Conservation (phyloP, 2,113 vertebrate genomes). For the Eleginops maclovinus region DNA sequence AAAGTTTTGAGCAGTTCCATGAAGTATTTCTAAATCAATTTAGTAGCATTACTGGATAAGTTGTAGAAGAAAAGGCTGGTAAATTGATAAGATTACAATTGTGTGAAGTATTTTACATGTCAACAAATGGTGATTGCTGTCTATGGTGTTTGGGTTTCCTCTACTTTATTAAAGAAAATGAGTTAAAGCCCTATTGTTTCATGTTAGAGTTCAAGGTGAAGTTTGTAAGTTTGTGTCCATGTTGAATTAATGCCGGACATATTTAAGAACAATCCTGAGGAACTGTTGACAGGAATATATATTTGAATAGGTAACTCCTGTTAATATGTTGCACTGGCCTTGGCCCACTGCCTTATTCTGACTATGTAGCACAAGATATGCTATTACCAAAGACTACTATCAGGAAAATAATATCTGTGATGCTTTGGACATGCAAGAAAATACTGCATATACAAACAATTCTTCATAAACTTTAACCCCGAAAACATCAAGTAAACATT, state of each 20-base stretch:
- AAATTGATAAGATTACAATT: too few relatives aligned
- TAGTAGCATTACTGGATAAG: too few relatives aligned
- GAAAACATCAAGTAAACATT: background rate
- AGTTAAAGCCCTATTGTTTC: too few relatives aligned
- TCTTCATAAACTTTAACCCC: background rate
- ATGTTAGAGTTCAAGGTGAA: too few relatives aligned
- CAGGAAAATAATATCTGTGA: background rate
- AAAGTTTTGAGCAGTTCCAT: too few relatives aligned
- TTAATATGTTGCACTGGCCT: background rate
- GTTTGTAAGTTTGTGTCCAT: too few relatives aligned
- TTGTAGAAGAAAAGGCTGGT: too few relatives aligned
- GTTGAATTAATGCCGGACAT: too few relatives aligned
- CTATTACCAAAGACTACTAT: background rate
- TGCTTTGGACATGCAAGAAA: background rate
- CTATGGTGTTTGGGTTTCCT: background rate
- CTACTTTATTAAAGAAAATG: background rate
- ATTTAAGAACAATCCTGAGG: background rate
- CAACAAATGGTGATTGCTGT: background rate
- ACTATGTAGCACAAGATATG: background rate
- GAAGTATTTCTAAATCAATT: too few relatives aligned
- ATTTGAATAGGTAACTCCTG: background rate
- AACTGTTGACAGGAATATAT: background rate
- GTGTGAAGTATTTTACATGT: background rate
- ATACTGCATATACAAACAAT: background rate
- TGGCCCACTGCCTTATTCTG: background rate